Evolutionary conservation across 2,888 invertebrate species (phyloP), one percentile per base, ranked within the genome.

Genomic region (Ennomos fuscantarius): DNA sequence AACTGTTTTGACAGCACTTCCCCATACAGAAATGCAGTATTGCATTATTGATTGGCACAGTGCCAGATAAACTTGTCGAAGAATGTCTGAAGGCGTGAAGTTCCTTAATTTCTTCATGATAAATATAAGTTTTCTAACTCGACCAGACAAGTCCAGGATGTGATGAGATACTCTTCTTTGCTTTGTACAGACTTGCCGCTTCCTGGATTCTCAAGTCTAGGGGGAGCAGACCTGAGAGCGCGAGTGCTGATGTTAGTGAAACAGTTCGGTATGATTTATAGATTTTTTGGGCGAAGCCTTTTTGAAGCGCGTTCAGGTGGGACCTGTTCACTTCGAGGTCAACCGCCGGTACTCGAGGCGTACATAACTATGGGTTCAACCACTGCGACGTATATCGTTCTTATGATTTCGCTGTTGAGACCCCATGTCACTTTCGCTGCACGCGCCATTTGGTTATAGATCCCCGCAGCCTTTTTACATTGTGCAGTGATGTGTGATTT

Each of bases 331-430:
- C 10, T 9, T 36, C 36, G 36, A 36, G 36, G 36, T 36, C 8
- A n/a, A n/a, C n/a, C n/a, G 41, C 41, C 8, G n/a, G 24, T 5
- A 10, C 49, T 24, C 8, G 49, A 13, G 9, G 49, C 49, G 11
- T 49, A 49, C 40, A 41, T 31, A 1, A 47, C n/a, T 0, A 39
- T 32, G 6, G 47, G 47, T 8, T 47, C 47, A 9, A 47, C 32
- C 1, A 47, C 47, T 2, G 47, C 31, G 1, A 32, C n/a, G 8
- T 46, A 46, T n/a, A 46, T 46, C 2, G 36, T n/a, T 37, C 13
- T 31, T 1, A 13, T 13, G 1, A 39, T 13, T 2, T 39, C 39
- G n/a, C n/a, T n/a, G n/a, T n/a, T n/a, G n/a, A n/a, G n/a, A n/a
- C n/a, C n/a, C n/a, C n/a, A n/a, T n/a, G n/a, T n/a, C n/a, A n/a